phyloP scores from a whole-genome alignment of 1,140 invertebrate species.

The Bradysia coprophila region DNA sequence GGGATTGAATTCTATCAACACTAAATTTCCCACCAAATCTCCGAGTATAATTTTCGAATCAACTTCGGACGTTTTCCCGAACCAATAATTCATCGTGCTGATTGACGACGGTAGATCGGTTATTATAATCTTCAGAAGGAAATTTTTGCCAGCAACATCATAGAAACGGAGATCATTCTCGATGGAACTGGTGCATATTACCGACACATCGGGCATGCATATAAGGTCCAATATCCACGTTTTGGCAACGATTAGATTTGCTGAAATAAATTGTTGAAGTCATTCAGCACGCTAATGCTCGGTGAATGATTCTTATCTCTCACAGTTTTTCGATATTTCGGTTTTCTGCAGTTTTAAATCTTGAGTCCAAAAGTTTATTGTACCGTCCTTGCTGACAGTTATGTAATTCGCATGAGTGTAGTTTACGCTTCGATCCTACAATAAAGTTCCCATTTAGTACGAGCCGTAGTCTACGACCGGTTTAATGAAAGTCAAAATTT shows the following conservation, averaged over 20 bases:
- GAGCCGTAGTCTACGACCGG: constrained; percentile 2
- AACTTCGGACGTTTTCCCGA: constrained; percentile 30
- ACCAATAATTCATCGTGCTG: constrained; percentile 39
- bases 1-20: constrained; percentile 35
- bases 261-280: constrained; percentile 12
- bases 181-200: constrained; percentile 43
- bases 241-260: constrained; percentile 28
- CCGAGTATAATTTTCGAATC: constrained; percentile 41
- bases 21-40: constrained; percentile 41
- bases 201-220: constrained; percentile 45
- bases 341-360: constrained; percentile 36
- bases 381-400: constrained; percentile 44
- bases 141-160: constrained; percentile 45
- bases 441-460: constrained; percentile 2
- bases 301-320: constrained; percentile 18
- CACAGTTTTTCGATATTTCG: constrained; percentile 35
- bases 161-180: constrained; percentile 52
- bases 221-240: constrained; percentile 45
- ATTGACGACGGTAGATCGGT: constrained; percentile 30
- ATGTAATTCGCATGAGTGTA: constrained; percentile 40
- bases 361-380: constrained; percentile 47
- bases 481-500: neutral
- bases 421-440: constrained; percentile 29
- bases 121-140: constrained; percentile 39
- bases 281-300: neutral